A percentile compares a stretch with the other conserved stretches of the same genome.
phyloP scores from a whole-genome alignment of 2,797 vertebrate species.

The Bryconaethiops microstoma region DNA sequence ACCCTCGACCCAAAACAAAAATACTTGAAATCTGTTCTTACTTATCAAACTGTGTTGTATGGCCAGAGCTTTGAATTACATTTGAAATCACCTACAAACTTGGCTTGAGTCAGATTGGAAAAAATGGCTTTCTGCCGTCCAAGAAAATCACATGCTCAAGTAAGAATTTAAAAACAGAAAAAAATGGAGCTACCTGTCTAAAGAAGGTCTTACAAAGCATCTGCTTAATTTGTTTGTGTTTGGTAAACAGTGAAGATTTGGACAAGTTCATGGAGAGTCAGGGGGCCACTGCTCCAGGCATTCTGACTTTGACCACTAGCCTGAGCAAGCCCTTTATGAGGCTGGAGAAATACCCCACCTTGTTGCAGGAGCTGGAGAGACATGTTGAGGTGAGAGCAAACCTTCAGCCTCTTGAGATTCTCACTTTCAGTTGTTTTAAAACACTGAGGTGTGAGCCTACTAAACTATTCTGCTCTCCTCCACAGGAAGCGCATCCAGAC shows the following conservation, averaged over 20 bases:
- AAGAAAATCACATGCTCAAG: too few relatives aligned
- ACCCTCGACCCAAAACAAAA: too few relatives aligned
- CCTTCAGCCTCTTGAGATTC: not conserved
- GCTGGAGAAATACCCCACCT: conserved; percentile 92
- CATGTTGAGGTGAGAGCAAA: conserved; percentile 90
- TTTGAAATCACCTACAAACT: too few relatives aligned
- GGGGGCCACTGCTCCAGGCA: conserved; percentile 87
- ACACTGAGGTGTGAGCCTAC: not conserved
- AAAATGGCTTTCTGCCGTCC: too few relatives aligned
- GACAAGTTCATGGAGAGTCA: conserved; percentile 97
- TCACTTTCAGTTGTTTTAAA: not conserved
- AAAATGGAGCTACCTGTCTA: too few relatives aligned
- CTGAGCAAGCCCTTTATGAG: conserved; percentile 98
- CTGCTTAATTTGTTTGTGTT: not conserved
- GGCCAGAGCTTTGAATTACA: too few relatives aligned
- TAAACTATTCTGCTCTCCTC: conserved; percentile 35
- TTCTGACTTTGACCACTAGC: conserved; percentile 92
- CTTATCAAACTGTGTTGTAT: too few relatives aligned
- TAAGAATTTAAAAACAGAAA: too few relatives aligned
- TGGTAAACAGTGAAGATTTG: conserved; percentile 85
- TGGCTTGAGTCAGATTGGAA: too few relatives aligned
- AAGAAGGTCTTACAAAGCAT: not conserved
- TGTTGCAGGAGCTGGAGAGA: conserved; percentile 94
- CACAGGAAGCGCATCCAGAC: conserved; percentile 94
- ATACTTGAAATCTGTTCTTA: too few relatives aligned